phyloP scores from a whole-genome alignment of 2,797 vertebrate genomes.

The Acanthornis magna region DNA sequence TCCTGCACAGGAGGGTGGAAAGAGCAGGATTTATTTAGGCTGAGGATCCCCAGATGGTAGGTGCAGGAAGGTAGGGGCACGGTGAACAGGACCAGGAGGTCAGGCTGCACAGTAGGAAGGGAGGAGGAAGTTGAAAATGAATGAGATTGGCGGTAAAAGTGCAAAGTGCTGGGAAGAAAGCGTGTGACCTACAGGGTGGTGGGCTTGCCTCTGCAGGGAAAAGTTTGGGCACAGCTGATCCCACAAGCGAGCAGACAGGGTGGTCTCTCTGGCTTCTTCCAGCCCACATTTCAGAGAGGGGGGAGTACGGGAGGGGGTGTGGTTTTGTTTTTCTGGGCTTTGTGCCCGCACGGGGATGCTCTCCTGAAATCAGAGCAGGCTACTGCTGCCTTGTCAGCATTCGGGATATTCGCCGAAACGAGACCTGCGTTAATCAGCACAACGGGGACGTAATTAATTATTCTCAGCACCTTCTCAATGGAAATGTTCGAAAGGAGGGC shows the following conservation, averaged over 20 bases:
- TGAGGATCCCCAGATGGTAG: neutral
- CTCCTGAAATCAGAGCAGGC: neutral
- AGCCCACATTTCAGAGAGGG: neutral
- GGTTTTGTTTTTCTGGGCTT: neutral
- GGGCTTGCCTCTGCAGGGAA: accelerated
- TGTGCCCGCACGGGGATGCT: neutral
- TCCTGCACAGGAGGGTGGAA: neutral
- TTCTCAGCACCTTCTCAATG: slow-evolving; percentile 44
- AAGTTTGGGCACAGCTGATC: neutral
- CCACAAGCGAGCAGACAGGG: neutral
- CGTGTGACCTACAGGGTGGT: accelerated
- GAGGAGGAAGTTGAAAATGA: neutral
- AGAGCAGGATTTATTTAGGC: neutral
- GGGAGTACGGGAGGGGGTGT: neutral
- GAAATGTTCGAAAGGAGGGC: slow-evolving; percentile 42
- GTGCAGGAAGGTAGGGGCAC: accelerated
- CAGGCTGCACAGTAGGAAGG: too few species aligned
- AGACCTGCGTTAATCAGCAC: slow-evolving; percentile 36
- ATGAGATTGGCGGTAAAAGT: neutral
- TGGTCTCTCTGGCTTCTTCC: neutral
- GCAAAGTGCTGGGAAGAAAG: neutral
- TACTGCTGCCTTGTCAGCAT: neutral
- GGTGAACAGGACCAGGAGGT: neutral
- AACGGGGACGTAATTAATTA: slow-evolving; percentile 56
- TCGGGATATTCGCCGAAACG: neutral